These are phyloP conservation scores for Bombus confusus DNA, from an alignment of 1,140 invertebrate species.

Conservation along the genomic window DNA sequence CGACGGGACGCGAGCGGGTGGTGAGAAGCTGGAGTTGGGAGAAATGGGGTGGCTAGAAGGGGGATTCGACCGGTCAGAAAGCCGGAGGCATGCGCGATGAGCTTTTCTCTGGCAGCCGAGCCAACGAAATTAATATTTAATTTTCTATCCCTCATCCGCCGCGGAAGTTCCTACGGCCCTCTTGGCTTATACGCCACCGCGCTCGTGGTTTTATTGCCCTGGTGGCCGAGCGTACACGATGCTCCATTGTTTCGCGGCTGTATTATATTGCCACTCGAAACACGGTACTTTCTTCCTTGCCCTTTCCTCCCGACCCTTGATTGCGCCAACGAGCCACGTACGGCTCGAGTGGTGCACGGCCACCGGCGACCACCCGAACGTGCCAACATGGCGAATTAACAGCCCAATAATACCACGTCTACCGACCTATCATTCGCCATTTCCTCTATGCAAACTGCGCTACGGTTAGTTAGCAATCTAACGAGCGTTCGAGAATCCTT, in stretches of 20 bases:
- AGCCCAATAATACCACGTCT: constrained; percentile 56
- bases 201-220: constrained; percentile 70
- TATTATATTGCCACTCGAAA: constrained; percentile 75
- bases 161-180: constrained; percentile 71
- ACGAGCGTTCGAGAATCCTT: background rate
- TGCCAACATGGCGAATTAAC: constrained; percentile 66
- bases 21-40: background rate
- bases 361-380: constrained; percentile 40
- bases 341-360: constrained; percentile 23
- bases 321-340: constrained; percentile 63
- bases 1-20: background rate
- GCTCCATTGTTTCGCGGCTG: constrained; percentile 71
- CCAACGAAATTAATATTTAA: constrained; percentile 79
- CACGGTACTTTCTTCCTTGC: constrained; percentile 61
- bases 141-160: constrained; percentile 73
- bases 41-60: background rate
- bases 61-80: constrained; percentile 55
- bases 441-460: background rate
- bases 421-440: background rate
- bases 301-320: constrained; percentile 48
- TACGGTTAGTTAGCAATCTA: background rate
- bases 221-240: constrained; percentile 62
- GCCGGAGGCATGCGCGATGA: constrained; percentile 70
- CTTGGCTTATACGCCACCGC: constrained; percentile 68
- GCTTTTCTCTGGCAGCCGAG: constrained; percentile 61